These are phyloP conservation scores for Lagocephalus sceleratus DNA, from an alignment of 2,797 vertebrate genomes.

Conservation along the genomic window DNA sequence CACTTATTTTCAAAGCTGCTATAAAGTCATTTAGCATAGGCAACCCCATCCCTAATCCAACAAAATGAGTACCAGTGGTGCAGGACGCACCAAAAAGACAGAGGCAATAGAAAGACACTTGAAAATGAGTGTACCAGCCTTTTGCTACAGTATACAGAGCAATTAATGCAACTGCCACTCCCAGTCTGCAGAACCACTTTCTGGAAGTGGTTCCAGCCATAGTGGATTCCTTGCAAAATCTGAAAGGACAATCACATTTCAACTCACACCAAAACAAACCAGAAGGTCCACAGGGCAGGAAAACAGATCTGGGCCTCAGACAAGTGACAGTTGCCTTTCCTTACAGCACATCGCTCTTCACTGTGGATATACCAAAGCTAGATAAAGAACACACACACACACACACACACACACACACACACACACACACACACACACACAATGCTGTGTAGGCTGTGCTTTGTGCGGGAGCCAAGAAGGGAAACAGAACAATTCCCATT, in stretches of 20 bases:
- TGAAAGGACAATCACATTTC: constrained; percentile 67
- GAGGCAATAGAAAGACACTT: too few species aligned
- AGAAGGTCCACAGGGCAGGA: constrained; percentile 17
- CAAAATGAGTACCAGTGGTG: too few species aligned
- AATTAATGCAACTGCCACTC: constrained; percentile 13
- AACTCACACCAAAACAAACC: constrained; percentile 66
- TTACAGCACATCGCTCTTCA: constrained; percentile 47
- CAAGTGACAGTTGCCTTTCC: constrained; percentile 11
- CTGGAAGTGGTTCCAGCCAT: constrained; percentile 42
- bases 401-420: constrained; percentile 1
- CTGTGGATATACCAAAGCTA: constrained; percentile 62
- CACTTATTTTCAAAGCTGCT: too few species aligned
- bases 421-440: constrained; percentile 6
- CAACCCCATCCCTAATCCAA: too few species aligned
- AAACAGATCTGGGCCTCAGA: constrained; percentile 42
- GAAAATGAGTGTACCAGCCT: too few species aligned
- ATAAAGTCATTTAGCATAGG: too few species aligned
- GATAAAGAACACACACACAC: constrained; percentile 5
- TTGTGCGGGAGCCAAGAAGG: constrained; percentile 47
- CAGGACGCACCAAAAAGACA: too few species aligned
- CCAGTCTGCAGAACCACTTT: constrained; percentile 25
- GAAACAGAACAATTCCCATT: constrained; percentile 7
- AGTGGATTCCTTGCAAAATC: constrained; percentile 58
- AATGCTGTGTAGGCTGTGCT: constrained; percentile 44
- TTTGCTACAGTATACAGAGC: constrained; percentile 11